Percentiles rank a stretch among this genome's conserved stretches.
phyloP scores from a whole-genome alignment of 2,888 invertebrate genomes.

The Drosophila longiperda region DNA sequence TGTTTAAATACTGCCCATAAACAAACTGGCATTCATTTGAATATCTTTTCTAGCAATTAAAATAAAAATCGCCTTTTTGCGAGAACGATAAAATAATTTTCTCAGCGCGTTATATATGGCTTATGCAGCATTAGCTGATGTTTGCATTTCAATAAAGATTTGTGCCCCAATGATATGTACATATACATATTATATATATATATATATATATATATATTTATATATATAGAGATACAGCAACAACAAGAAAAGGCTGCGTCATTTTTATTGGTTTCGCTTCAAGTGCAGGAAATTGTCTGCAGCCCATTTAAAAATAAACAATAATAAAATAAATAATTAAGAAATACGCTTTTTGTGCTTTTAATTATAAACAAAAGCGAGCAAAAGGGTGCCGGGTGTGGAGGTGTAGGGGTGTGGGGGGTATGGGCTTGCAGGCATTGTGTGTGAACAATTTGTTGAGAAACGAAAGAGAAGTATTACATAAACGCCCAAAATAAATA shows the following conservation, averaged over 20 bases:
- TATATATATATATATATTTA: constrained; percentile 10
- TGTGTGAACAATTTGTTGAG: constrained; percentile 54
- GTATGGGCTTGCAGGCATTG: constrained; percentile 12
- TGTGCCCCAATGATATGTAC: constrained; percentile 47
- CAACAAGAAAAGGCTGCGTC: constrained; percentile 66
- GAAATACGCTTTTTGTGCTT: constrained; percentile 74
- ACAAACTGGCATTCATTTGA: constrained; percentile 38
- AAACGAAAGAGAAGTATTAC: constrained; percentile 59
- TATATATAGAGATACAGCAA: constrained; percentile 29
- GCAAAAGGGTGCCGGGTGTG: neutral
- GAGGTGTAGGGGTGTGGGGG: no score
- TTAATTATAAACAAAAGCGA: constrained; percentile 76
- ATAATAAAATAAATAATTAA: constrained; percentile 82
- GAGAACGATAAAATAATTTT: constrained; percentile 44
- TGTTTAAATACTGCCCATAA: constrained; percentile 37
- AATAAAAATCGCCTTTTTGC: constrained; percentile 61
- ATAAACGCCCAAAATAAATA: constrained; percentile 78
- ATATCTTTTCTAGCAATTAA: constrained; percentile 42
- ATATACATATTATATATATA: constrained; percentile 13
- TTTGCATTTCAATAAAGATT: constrained; percentile 68
- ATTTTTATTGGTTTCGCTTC: constrained; percentile 79
- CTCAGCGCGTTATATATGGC: constrained; percentile 48
- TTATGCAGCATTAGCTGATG: constrained; percentile 55
- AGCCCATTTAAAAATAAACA: constrained; percentile 82
- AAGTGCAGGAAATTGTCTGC: constrained; percentile 82